Evolutionary conservation across 2,113 vertebrate genomes (phyloP).

Genomic region (Steatornis caripensis): DNA sequence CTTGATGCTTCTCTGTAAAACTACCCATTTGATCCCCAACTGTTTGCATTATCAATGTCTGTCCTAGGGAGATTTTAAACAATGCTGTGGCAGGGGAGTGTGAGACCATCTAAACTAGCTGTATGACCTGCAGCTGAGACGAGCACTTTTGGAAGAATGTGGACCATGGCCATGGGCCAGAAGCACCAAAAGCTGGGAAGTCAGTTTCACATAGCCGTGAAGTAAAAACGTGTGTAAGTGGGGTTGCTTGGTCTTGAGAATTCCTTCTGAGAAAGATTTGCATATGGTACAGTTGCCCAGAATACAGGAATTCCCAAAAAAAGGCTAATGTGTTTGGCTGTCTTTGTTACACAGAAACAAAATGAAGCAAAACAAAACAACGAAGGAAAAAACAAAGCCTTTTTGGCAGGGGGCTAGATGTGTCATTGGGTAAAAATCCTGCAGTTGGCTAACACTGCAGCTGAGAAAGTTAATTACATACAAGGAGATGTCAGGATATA

Average conservation of each 20-base stretch:
- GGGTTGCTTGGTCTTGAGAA: neutral
- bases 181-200: neutral
- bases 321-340: neutral
- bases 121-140: neutral
- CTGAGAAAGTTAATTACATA: constrained; percentile 19
- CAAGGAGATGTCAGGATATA: neutral
- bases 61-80: neutral
- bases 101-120: neutral
- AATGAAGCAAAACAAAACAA: constrained; percentile 9
- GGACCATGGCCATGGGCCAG: neutral
- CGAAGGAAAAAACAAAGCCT: neutral
- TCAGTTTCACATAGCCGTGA: neutral
- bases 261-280: neutral
- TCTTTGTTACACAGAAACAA: neutral
- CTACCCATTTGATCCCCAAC: neutral
- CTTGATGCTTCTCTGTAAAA: neutral
- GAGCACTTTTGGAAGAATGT: neutral
- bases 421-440: constrained; percentile 28
- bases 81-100: neutral
- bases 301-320: neutral
- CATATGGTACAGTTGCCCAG: neutral
- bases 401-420: neutral
- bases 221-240: neutral
- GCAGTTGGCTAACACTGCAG: neutral
- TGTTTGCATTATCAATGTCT: neutral